Conservation (phyloP, 2,888 invertebrate species). For the Itoplectis maculator region DNA sequence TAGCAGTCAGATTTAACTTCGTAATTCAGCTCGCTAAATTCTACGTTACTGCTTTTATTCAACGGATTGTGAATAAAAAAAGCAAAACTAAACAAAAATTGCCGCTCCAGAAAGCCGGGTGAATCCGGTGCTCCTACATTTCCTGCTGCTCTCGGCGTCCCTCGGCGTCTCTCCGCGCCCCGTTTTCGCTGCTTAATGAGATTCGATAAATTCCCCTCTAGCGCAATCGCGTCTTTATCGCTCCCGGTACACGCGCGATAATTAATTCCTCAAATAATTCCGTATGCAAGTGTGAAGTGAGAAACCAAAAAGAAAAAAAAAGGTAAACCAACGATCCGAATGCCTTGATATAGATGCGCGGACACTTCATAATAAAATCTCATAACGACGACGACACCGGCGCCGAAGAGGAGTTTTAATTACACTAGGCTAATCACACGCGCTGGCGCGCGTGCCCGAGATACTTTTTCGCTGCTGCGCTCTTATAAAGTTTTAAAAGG, state of each 20-base stretch:
- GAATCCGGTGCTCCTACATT: background rate
- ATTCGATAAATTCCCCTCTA: conserved; percentile 32
- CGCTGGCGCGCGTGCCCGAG: too few species aligned
- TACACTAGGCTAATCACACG: too few species aligned
- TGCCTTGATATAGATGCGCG: background rate
- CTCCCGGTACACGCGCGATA: background rate
- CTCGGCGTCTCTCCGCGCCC: background rate
- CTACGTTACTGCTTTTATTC: conserved; percentile 63
- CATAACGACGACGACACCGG: background rate
- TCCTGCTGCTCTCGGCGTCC: background rate
- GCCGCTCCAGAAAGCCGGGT: conserved; percentile 1
- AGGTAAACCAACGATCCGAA: background rate
- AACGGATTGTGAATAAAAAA: conserved; percentile 19
- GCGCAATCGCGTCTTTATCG: conserved; percentile 13
- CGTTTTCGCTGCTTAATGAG: conserved; percentile 25
- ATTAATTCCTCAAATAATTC: conserved; percentile 35
- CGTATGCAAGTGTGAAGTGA: background rate
- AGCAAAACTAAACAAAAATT: conserved; percentile 34
- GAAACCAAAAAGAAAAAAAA: background rate
- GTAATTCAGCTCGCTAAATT: conserved; percentile 65
- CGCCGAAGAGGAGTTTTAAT: too few species aligned
- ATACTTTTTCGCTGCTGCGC: too few species aligned
- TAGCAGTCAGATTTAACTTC: conserved; percentile 68
- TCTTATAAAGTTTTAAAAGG: too few species aligned
- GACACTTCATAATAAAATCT: conserved; percentile 40